These are phyloP conservation scores for Stomorhina lunata DNA, from an alignment of 2,888 invertebrate genomes.

Conservation along the genomic window DNA sequence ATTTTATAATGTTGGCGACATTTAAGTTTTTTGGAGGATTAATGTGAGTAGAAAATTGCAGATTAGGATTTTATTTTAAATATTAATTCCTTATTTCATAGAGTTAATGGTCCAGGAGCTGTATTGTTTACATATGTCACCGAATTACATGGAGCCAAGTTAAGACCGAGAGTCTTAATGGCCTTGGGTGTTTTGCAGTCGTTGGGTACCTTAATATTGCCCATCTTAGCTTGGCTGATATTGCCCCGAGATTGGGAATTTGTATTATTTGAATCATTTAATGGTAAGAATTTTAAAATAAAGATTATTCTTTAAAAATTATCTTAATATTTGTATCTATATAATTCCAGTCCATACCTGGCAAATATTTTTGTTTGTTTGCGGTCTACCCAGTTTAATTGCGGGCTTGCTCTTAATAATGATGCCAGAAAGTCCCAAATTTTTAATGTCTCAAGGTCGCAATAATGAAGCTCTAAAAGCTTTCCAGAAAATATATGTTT, in stretches of 20 bases:
- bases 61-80: background rate
- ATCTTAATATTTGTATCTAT: background rate
- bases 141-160: slow-evolving; percentile 86
- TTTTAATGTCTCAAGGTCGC: slow-evolving; percentile 75
- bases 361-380: slow-evolving; percentile 81
- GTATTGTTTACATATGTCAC: slow-evolving; percentile 87
- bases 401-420: slow-evolving; percentile 82
- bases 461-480: slow-evolving; percentile 74
- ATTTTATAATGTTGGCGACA: slow-evolving; percentile 84
- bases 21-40: slow-evolving; percentile 88
- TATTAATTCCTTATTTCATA: slow-evolving; percentile 69
- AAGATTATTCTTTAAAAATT: background rate
- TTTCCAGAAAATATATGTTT: slow-evolving; percentile 82
- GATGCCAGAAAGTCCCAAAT: slow-evolving; percentile 80
- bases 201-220: slow-evolving; percentile 83
- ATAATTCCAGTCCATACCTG: slow-evolving; percentile 72
- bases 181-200: slow-evolving; percentile 85
- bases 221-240: slow-evolving; percentile 87
- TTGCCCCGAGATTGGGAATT: slow-evolving; percentile 84
- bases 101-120: slow-evolving; percentile 87
- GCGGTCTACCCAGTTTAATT: slow-evolving; percentile 84
- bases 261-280: slow-evolving; percentile 77
- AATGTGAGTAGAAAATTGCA: slow-evolving; percentile 83
- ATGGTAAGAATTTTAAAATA: slow-evolving; percentile 71
- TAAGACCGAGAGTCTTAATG: slow-evolving; percentile 84